Conservation (phyloP, 2,888 invertebrate species). For the Buathra laborator region DNA sequence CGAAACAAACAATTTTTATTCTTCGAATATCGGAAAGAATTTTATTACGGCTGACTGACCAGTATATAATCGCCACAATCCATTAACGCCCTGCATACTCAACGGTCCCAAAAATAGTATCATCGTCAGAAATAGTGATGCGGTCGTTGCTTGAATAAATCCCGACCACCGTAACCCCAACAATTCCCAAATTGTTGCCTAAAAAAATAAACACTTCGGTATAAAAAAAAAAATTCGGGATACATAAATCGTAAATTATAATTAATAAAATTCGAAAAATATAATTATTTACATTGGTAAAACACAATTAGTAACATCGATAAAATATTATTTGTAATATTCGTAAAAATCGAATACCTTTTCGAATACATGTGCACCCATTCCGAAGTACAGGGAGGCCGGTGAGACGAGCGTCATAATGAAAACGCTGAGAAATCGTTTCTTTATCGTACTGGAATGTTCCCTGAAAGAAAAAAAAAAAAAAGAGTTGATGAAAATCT, state of each 20-base stretch:
- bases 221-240: slow-evolving; percentile 26
- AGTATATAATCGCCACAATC: slow-evolving; percentile 89
- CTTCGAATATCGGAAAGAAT: too few relatives aligned
- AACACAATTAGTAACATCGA: background rate
- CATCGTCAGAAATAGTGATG: slow-evolving; percentile 93
- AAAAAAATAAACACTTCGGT: slow-evolving; percentile 69
- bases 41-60: slow-evolving; percentile 85
- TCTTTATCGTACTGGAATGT: slow-evolving; percentile 95
- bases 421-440: slow-evolving; percentile 94
- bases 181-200: slow-evolving; percentile 89
- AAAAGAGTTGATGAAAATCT: background rate
- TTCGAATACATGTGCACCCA: slow-evolving; percentile 88
- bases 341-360: slow-evolving; percentile 84
- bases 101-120: slow-evolving; percentile 94
- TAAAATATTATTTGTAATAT: slow-evolving; percentile 15
- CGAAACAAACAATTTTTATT: background rate
- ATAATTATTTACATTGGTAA: too few relatives aligned
- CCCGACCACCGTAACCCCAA: slow-evolving; percentile 92
- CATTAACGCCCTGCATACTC: slow-evolving; percentile 90
- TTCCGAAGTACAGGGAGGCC: slow-evolving; percentile 91
- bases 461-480: slow-evolving; percentile 88
- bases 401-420: slow-evolving; percentile 93
- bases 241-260: background rate
- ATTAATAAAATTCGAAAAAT: background rate
- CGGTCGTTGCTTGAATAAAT: slow-evolving; percentile 89